phyloP scores from a whole-genome alignment of 92 coral and sea anemone genomes.

The Umimayanthus chanpuru region DNA sequence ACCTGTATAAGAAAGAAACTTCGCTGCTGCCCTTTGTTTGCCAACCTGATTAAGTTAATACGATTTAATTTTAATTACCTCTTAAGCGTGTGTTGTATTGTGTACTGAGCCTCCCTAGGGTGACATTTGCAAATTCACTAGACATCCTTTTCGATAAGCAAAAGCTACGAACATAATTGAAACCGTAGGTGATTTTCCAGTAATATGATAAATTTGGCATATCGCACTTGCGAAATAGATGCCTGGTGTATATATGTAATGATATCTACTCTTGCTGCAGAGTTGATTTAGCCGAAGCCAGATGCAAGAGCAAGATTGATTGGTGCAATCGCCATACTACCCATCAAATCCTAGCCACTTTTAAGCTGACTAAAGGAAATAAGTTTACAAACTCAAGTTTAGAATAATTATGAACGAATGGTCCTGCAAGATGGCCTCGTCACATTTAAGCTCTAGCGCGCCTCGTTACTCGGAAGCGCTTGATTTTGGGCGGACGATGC shows the following conservation, averaged over 20 bases:
- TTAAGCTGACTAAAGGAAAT: background rate
- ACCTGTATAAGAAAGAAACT: slow-evolving; percentile 60
- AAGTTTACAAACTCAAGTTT: background rate
- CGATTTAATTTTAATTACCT: slow-evolving; percentile 82
- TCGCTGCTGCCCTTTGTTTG: slow-evolving; percentile 47
- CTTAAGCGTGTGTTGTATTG: slow-evolving; percentile 81
- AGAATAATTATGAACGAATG: slow-evolving; percentile 65
- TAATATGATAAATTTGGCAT: slow-evolving; percentile 55
- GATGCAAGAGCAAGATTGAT: slow-evolving; percentile 38
- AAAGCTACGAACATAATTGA: slow-evolving; percentile 60
- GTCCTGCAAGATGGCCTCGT: slow-evolving; percentile 68
- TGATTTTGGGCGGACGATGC: slow-evolving; percentile 85
- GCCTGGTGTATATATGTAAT: slow-evolving; percentile 26
- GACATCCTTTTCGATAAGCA: slow-evolving; percentile 71
- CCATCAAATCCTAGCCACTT: background rate
- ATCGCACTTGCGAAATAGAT: slow-evolving; percentile 42
- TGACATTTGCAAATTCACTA: slow-evolving; percentile 77
- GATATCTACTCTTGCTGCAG: slow-evolving; percentile 22
- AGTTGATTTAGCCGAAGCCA: slow-evolving; percentile 13
- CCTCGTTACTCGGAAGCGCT: slow-evolving; percentile 55
- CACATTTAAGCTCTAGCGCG: slow-evolving; percentile 53
- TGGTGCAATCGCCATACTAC: slow-evolving; percentile 2
- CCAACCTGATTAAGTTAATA: slow-evolving; percentile 68
- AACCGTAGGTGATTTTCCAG: slow-evolving; percentile 70
- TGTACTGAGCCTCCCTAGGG: slow-evolving; percentile 60